These are phyloP conservation scores for Gavialis gangeticus DNA, from an alignment of 2,113 vertebrate genomes.

Conservation along the genomic window DNA sequence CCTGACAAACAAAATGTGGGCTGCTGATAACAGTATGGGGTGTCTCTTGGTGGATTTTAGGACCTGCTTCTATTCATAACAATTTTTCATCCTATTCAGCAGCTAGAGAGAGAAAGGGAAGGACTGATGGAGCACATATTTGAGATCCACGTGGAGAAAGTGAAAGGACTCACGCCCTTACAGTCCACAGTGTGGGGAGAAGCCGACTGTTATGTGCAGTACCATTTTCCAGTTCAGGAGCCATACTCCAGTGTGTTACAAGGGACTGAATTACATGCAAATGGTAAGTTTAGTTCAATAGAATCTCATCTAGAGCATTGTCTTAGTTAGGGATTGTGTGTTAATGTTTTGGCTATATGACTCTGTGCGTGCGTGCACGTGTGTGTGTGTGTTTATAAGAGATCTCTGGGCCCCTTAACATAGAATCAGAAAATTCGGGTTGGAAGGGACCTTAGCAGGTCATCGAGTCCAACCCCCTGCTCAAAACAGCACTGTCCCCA, in stretches of 20 bases:
- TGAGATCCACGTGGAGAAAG: constrained; percentile 85
- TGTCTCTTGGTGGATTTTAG: no score
- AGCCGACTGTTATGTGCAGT: constrained; percentile 95
- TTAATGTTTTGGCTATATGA: rapidly evolving
- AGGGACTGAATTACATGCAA: constrained; percentile 67
- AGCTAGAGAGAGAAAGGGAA: constrained; percentile 60
- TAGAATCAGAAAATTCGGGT: no score
- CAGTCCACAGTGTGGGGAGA: constrained; percentile 97
- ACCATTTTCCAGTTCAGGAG: constrained; percentile 89
- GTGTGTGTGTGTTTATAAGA: no score
- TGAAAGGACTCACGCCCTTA: constrained; percentile 88
- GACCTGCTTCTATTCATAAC: rapidly evolving
- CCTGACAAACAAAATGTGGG: not conserved
- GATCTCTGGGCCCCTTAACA: no score
- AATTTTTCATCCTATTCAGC: not conserved
- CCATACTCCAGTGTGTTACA: not conserved
- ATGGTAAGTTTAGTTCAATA: constrained; percentile 73
- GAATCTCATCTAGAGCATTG: not conserved
- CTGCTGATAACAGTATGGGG: no score
- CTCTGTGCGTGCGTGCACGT: no score
- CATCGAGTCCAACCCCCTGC: no score
- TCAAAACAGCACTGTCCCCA: no score
- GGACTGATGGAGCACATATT: constrained; percentile 89
- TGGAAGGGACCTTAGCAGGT: no score
- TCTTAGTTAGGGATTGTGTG: not conserved